Evolutionary conservation across 2,113 vertebrate genomes (phyloP).

Genomic region (Amblyopsis rosae): DNA sequence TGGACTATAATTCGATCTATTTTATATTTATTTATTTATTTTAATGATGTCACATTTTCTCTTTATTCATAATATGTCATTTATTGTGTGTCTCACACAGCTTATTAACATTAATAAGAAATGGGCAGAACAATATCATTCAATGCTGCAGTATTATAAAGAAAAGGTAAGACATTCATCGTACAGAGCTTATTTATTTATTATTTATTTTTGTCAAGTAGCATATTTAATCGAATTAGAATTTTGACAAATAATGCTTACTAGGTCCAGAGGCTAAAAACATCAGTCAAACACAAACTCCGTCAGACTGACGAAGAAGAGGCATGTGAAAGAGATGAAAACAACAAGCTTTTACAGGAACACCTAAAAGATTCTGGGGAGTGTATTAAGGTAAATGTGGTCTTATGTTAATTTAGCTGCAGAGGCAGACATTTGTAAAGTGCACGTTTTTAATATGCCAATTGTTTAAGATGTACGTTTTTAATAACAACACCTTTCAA

Average conservation of each 20-base stretch:
- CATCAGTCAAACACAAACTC: not conserved
- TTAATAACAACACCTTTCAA: not conserved
- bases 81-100: slow-evolving; percentile 43
- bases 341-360: not conserved
- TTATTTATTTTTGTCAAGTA: not conserved
- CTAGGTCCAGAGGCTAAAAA: slow-evolving; percentile 38
- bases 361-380: slow-evolving; percentile 1
- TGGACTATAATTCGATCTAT: not conserved
- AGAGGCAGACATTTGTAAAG: not conserved
- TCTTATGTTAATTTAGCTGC: not conserved
- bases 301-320: slow-evolving; percentile 9
- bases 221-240: too few species aligned
- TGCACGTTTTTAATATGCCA: not conserved
- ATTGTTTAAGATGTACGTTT: not conserved
- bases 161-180: slow-evolving; percentile 36
- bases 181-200: not conserved
- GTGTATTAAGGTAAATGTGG: slow-evolving; percentile 15
- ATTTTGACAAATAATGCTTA: not conserved
- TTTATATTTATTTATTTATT: not conserved
- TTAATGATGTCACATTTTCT: not conserved
- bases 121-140: slow-evolving; percentile 68
- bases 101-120: slow-evolving; percentile 67
- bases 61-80: not conserved
- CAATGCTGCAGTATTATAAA: slow-evolving; percentile 56
- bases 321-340: not conserved